These are phyloP conservation scores for Uria aalge DNA, from an alignment of 2,113 vertebrate genomes.

Conservation along the genomic window DNA sequence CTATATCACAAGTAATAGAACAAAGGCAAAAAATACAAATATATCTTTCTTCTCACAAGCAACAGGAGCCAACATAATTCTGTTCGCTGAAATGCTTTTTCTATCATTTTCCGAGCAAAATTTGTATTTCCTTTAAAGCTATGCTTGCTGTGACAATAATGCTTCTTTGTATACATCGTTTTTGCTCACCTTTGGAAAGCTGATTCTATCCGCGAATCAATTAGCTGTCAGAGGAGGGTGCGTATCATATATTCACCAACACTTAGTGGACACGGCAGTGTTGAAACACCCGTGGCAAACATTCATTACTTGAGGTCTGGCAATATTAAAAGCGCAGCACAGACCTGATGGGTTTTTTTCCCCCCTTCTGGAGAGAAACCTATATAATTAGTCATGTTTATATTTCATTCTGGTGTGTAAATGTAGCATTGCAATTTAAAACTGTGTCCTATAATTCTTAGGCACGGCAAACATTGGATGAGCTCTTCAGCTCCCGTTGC, in stretches of 20 bases:
- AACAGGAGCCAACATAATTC: not conserved
- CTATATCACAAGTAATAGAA: not conserved
- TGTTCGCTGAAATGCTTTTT: not conserved
- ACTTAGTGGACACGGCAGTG: not conserved
- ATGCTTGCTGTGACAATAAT: slow-evolving; percentile 28
- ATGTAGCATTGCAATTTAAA: not conserved
- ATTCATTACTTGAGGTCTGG: slow-evolving; percentile 6
- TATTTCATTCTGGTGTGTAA: slow-evolving; percentile 6
- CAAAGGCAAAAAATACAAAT: not conserved
- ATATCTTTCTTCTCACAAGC: not conserved
- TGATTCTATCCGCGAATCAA: slow-evolving; percentile 27
- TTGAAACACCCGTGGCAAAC: not conserved
- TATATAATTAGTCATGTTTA: not conserved
- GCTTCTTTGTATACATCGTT: slow-evolving; percentile 20
- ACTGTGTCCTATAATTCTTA: not conserved
- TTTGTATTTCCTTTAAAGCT: slow-evolving; percentile 31
- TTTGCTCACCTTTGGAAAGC: slow-evolving; percentile 52
- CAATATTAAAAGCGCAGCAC: not conserved
- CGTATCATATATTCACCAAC: not conserved
- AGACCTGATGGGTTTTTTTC: not conserved
- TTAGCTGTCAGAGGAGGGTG: slow-evolving; percentile 35
- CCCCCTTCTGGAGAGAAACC: not conserved
- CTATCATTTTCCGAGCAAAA: not conserved
- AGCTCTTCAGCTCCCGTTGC: not conserved
- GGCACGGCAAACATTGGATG: not conserved